Evolutionary conservation across 2,113 vertebrate species (phyloP).

Genomic region (Corydoras maculifer): DNA sequence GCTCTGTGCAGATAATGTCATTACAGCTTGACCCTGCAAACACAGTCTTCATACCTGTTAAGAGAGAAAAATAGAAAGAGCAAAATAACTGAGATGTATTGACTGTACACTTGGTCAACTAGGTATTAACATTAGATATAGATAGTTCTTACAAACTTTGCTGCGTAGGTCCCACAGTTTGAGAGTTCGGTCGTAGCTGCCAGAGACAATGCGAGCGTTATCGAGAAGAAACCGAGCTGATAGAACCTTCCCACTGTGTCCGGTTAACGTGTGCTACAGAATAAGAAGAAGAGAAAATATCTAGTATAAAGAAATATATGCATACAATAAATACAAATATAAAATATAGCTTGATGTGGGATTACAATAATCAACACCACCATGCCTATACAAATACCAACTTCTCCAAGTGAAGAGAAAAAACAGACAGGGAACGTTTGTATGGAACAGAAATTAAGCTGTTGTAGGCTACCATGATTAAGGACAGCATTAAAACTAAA

Average conservation of each 20-base stretch:
- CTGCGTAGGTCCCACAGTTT: conserved; percentile 98
- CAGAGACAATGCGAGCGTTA: conserved; percentile 92
- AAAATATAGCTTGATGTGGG: too few relatives aligned
- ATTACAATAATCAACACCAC: too few relatives aligned
- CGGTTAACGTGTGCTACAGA: conserved; percentile 63
- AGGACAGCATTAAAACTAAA: too few relatives aligned
- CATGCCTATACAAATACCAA: too few relatives aligned
- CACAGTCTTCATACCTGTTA: conserved; percentile 92
- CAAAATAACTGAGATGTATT: too few relatives aligned
- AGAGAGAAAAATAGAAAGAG: not conserved
- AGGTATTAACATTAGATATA: too few relatives aligned
- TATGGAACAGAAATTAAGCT: too few relatives aligned
- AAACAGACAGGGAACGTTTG: too few relatives aligned
- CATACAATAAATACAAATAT: too few relatives aligned
- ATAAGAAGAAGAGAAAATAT: not conserved
- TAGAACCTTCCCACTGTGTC: conserved; percentile 94
- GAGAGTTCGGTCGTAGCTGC: conserved; percentile 93
- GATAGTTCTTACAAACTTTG: conserved; percentile 83
- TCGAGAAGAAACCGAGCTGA: conserved; percentile 93
- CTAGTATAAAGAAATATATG: not conserved
- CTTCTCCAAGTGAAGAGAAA: too few relatives aligned
- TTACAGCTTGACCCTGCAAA: conserved; percentile 98
- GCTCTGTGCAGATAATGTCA: conserved; percentile 94
- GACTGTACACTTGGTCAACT: not conserved
- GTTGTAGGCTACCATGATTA: too few relatives aligned